Base-by-base conservation (phyloP, 2,888 invertebrate genomes). In the Trichacis sp. region DNA sequence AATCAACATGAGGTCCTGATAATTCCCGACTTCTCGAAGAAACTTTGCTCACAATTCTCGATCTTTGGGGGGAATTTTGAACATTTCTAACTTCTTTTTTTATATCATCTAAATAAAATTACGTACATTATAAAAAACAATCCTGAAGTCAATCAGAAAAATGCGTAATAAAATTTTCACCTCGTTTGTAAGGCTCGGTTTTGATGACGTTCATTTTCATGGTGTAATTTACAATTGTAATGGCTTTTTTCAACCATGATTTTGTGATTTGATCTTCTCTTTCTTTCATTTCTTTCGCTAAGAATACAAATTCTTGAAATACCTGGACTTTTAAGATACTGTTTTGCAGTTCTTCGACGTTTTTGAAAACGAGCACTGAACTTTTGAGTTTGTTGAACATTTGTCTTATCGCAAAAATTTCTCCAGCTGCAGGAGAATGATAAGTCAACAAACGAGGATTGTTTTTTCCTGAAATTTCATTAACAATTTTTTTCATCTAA, bases 381-480 rank as follows among this genome's bases (percentile, higher is more conserved):
- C 88, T 89, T 80, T 94, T 95, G 73, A 97, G 88, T 70, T 90
- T 90, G 71, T 91, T 89, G 77, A 94, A 93, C 14, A 96, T 85
- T 53, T 92, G 88, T 43, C 94, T 88, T 11, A 91, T 92, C 96
- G 96, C 97, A 81, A 90, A 92, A 67, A 97, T 93, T 14, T 93
- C 88, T 6, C 96, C 95, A 2, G 93, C 90, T n/a, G 90, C 88
- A 0, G 92, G 91, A 0, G 95, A 93, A 73, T 93, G 92, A 76
- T 93, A 89, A 57, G 91, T 89, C 18, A 92, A 87, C 29, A 93
- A 80, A 0, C 93, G 92, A 0, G 94, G 94, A 66, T 87, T 85
- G 66, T 88, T 68, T 85, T 88, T 74, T 88, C 88, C 92, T 91
- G 72, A 18, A 78, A 53, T 50, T 29, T 1, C 8, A 15, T 48